phyloP scores from a whole-genome alignment of 2,113 vertebrate genomes.

The Buteo buteo region DNA sequence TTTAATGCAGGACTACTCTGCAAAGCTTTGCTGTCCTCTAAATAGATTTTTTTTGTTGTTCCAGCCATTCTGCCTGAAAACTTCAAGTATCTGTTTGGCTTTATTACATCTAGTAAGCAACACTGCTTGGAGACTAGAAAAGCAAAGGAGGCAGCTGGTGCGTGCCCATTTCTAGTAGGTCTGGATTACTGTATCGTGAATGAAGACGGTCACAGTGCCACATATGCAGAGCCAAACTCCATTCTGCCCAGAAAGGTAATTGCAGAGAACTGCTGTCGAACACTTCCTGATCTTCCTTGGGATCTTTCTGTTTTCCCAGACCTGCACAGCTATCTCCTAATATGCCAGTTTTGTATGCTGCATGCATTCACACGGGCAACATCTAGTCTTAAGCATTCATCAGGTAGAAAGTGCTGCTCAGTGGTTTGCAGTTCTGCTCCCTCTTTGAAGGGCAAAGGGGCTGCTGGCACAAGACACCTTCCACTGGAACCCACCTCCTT shows the following conservation, averaged over 20 bases:
- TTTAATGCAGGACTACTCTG: neutral
- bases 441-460: neutral
- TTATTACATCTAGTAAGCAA: neutral
- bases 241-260: neutral
- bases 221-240: neutral
- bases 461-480: neutral
- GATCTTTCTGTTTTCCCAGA: neutral
- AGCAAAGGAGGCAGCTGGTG: neutral
- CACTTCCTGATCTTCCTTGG: too few relatives aligned
- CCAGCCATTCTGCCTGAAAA: neutral
- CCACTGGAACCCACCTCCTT: neutral
- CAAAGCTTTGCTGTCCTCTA: neutral
- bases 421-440: neutral
- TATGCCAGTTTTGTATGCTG: neutral
- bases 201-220: neutral
- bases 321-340: neutral
- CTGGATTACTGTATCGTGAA: neutral
- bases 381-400: rapidly evolving
- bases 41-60: neutral
- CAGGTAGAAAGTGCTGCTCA: rapidly evolving
- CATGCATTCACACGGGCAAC: rapidly evolving
- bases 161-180: neutral
- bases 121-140: neutral
- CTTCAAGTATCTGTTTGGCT: neutral
- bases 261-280: neutral